Evolutionary conservation across 37 sponge, comb jelly and placozoan genomes (phyloP).

Genomic region (Chondrilla cf. caribensis): DNA sequence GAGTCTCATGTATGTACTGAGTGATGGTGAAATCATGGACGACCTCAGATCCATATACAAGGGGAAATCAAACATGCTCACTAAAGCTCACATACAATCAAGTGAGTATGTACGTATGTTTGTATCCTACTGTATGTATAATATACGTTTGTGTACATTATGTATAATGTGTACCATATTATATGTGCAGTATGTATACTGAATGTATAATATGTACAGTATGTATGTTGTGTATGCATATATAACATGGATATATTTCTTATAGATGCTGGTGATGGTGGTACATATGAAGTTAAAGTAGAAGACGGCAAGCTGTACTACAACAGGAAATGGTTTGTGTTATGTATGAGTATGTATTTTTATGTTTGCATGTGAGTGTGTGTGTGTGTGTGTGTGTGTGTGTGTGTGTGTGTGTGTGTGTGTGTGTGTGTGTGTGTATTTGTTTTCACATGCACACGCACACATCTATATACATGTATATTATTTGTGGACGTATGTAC

Average conservation of each 20-base stretch:
- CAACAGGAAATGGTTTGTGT: slow-evolving; percentile 54
- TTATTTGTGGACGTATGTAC: neutral
- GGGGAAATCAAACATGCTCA: slow-evolving; percentile 7
- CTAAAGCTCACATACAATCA: neutral
- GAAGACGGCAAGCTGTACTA: slow-evolving; percentile 74
- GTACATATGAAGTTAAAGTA: slow-evolving; percentile 44
- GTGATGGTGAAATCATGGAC: slow-evolving; percentile 67
- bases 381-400: no score
- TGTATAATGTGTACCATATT: no score
- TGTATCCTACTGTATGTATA: neutral
- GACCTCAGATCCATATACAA: slow-evolving; percentile 75
- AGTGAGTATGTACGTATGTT: neutral
- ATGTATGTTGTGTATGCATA: no score
- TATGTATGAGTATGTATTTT: no score
- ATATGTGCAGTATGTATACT: neutral
- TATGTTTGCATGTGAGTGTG: no score
- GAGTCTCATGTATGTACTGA: slow-evolving; percentile 61
- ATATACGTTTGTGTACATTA: neutral
- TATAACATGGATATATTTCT: no score
- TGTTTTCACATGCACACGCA: no score
- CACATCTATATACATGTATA: no score
- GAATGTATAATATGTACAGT: neutral
- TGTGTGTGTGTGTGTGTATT: no score
- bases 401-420: no score
- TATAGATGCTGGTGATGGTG: slow-evolving; percentile 1